Evolutionary conservation across 2,888 invertebrate genomes (phyloP).

Genomic region (Polietes domitor): DNA sequence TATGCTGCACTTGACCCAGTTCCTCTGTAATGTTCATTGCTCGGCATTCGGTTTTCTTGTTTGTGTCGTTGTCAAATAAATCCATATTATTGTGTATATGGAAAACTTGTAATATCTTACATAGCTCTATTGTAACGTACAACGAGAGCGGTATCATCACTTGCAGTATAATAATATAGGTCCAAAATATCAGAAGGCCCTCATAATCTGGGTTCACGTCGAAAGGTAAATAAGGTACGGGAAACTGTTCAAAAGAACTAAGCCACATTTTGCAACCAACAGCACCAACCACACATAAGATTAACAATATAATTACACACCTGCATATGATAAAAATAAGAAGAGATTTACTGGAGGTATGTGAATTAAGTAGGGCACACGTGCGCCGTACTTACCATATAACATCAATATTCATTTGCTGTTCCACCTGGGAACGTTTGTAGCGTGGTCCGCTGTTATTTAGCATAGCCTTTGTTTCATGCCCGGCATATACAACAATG

Average conservation of each 20-base stretch:
- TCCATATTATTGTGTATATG: constrained; percentile 95
- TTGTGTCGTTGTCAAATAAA: constrained; percentile 91
- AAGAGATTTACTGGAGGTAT: too few relatives aligned
- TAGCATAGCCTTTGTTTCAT: constrained; percentile 98
- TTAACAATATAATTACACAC: constrained; percentile 94
- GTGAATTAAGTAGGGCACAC: background rate
- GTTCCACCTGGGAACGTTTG: constrained; percentile 95
- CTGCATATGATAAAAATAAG: constrained; percentile 67
- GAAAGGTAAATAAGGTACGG: constrained; percentile 86
- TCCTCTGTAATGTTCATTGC: constrained; percentile 98
- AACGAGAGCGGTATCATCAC: constrained; percentile 98
- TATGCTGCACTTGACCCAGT: constrained; percentile 95
- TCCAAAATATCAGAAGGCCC: constrained; percentile 95
- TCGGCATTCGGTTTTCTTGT: constrained; percentile 93
- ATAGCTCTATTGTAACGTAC: constrained; percentile 98
- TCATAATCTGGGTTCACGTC: constrained; percentile 85
- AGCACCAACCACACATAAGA: constrained; percentile 94
- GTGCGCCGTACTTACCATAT: constrained; percentile 91
- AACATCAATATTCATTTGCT: constrained; percentile 96
- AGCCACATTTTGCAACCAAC: constrained; percentile 95
- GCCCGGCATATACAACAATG: constrained; percentile 97
- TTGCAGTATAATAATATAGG: constrained; percentile 96
- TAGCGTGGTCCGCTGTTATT: constrained; percentile 97
- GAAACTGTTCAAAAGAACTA: constrained; percentile 80
- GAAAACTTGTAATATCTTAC: constrained; percentile 96